Evolutionary conservation across 2,888 invertebrate species (phyloP).

Genomic region (Drosophila setosimentum): DNA sequence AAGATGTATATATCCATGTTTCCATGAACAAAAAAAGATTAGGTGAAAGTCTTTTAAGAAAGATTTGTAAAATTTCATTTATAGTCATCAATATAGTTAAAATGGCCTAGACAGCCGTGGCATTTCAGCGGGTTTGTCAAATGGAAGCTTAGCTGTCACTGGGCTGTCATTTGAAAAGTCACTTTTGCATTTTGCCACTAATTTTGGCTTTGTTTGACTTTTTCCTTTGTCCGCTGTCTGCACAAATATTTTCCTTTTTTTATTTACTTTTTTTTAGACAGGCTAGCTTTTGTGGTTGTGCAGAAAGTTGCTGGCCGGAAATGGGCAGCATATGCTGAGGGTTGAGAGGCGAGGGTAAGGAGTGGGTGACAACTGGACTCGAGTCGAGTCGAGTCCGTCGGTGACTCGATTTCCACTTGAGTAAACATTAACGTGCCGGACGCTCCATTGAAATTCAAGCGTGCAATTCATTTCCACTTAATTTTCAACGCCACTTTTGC

Average conservation of each 20-base stretch:
- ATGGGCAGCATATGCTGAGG: slow-evolving; percentile 52
- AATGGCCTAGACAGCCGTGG: not conserved
- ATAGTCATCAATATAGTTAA: no score
- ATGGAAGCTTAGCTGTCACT: not conserved
- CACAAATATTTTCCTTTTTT: slow-evolving; percentile 55
- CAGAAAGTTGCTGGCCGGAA: slow-evolving; percentile 70
- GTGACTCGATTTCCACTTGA: slow-evolving; percentile 81
- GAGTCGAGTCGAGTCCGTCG: slow-evolving; percentile 40
- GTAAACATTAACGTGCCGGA: slow-evolving; percentile 82
- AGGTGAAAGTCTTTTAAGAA: not conserved
- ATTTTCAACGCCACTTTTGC: slow-evolving; percentile 72
- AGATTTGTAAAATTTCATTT: not conserved
- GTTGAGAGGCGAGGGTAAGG: not conserved
- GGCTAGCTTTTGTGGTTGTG: slow-evolving; percentile 56
- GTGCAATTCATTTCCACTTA: slow-evolving; percentile 82
- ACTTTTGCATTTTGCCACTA: slow-evolving; percentile 25
- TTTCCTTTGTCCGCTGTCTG: slow-evolving; percentile 41
- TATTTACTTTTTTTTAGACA: slow-evolving; percentile 12
- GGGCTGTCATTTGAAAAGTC: slow-evolving; percentile 23
- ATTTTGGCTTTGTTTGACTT: slow-evolving; percentile 15
- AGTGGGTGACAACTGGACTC: not conserved
- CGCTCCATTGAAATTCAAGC: slow-evolving; percentile 81
- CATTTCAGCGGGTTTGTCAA: not conserved
- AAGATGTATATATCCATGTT: no score
- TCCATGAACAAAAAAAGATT: not conserved